Conservation (phyloP, 2,113 vertebrate genomes). For the Sialia sialis region DNA sequence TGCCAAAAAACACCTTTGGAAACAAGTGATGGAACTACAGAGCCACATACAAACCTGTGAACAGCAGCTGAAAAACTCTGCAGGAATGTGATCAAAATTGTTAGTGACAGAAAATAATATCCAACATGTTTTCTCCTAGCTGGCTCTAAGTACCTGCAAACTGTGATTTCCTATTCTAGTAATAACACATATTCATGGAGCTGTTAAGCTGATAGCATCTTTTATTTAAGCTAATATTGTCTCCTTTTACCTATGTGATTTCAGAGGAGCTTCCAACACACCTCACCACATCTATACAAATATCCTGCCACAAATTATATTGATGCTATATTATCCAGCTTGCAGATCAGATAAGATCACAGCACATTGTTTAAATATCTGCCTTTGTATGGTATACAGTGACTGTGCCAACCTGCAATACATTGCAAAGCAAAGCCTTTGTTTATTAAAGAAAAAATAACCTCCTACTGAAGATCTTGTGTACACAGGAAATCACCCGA, state of each 20-base stretch:
- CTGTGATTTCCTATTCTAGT: not conserved
- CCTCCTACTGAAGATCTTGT: not conserved
- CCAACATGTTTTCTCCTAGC: not conserved
- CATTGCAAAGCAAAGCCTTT: not conserved
- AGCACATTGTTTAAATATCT: not conserved
- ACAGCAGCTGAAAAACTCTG: not conserved
- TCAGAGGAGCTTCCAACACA: not conserved
- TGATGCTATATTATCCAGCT: not conserved
- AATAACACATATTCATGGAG: not conserved
- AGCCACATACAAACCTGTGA: not conserved
- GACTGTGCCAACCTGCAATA: not conserved
- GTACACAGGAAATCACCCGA: not conserved
- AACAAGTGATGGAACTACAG: not conserved
- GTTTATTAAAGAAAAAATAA: constrained; percentile 9
- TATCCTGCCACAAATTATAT: not conserved
- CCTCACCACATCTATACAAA: not conserved
- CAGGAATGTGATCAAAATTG: not conserved
- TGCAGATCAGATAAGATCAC: constrained; percentile 6
- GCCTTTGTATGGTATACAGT: not conserved
- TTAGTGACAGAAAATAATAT: not conserved
- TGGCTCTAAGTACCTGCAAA: not conserved
- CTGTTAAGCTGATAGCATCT: not conserved
- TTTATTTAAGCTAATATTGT: not conserved
- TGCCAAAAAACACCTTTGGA: not conserved
- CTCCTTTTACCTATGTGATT: not conserved